phyloP scores from a whole-genome alignment of 2,797 vertebrate species.

The Phrynocephalus guinanensis region DNA sequence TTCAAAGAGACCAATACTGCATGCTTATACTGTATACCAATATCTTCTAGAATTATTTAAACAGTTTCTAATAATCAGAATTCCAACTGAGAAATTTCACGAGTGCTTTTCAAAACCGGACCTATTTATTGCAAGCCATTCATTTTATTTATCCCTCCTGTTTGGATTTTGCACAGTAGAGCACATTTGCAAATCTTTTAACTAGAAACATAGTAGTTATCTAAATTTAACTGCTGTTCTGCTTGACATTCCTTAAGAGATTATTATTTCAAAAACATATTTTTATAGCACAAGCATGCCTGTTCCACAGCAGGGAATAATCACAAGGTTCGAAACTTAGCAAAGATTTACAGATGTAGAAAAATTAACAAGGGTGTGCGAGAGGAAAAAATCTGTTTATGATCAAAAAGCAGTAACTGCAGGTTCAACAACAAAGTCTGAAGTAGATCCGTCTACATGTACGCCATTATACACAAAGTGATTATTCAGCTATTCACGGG shows the following conservation, averaged over 20 bases:
- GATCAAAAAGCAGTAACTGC: conserved; percentile 64
- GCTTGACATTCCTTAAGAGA: conserved; percentile 55
- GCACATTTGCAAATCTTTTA: conserved; percentile 2
- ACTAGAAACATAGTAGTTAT: background rate
- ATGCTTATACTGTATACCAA: background rate
- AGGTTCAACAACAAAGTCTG: conserved; percentile 77
- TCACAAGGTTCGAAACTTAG: conserved; percentile 55
- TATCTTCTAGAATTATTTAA: fast-evolving
- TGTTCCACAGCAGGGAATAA: conserved; percentile 65
- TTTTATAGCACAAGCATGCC: conserved; percentile 38
- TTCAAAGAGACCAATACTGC: background rate
- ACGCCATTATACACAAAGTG: conserved; percentile 81
- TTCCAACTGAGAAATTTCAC: fast-evolving
- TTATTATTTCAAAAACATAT: conserved; percentile 62
- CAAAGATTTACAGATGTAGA: conserved; percentile 58
- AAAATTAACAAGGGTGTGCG: conserved; percentile 65
- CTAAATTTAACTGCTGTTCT: background rate
- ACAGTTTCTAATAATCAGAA: background rate
- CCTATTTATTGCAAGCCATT: background rate
- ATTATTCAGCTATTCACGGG: conserved; percentile 87
- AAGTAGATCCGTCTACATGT: conserved; percentile 78
- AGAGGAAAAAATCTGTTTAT: conserved; percentile 53
- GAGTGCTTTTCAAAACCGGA: fast-evolving
- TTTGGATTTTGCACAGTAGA: background rate
- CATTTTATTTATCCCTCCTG: fast-evolving